Evolutionary conservation across 1,140 invertebrate species (phyloP).

Genomic region (Papilio dardanus): DNA sequence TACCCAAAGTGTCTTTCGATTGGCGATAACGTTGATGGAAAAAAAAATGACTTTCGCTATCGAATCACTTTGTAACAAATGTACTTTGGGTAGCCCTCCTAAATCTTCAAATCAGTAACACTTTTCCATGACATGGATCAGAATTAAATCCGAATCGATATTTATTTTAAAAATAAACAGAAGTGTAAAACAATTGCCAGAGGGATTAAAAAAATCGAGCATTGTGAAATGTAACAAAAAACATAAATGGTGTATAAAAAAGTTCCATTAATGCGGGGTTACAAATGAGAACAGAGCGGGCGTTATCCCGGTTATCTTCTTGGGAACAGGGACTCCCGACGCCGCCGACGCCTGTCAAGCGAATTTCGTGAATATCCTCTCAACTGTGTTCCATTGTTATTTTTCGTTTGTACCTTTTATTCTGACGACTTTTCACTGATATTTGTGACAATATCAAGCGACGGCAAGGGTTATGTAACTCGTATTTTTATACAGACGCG

Average conservation of each 20-base stretch:
- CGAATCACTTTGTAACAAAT: too few species aligned
- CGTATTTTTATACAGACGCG: neutral
- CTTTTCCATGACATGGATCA: neutral
- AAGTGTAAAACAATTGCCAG: neutral
- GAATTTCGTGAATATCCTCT: conserved; percentile 37
- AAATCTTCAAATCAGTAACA: neutral
- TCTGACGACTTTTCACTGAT: conserved; percentile 17
- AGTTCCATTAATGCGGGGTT: conserved; percentile 69
- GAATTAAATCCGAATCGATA: neutral
- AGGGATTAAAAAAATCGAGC: neutral
- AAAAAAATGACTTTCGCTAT: too few species aligned
- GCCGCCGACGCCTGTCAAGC: conserved; percentile 39
- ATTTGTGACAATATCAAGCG: conserved; percentile 37
- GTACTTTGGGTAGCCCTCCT: too few species aligned
- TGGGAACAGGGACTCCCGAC: conserved; percentile 54
- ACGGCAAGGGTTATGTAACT: conserved; percentile 17
- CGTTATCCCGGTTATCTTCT: conserved; percentile 65
- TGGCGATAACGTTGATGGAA: too few species aligned
- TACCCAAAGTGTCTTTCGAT: too few species aligned
- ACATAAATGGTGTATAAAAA: conserved; percentile 51
- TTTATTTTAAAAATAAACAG: neutral
- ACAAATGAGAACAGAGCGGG: conserved; percentile 70
- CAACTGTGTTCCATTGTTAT: conserved; percentile 36
- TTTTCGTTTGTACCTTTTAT: conserved; percentile 38
- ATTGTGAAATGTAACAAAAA: conserved; percentile 34